phyloP scores from a whole-genome alignment of 2,113 vertebrate genomes.

The Shinisaurus crocodilurus region DNA sequence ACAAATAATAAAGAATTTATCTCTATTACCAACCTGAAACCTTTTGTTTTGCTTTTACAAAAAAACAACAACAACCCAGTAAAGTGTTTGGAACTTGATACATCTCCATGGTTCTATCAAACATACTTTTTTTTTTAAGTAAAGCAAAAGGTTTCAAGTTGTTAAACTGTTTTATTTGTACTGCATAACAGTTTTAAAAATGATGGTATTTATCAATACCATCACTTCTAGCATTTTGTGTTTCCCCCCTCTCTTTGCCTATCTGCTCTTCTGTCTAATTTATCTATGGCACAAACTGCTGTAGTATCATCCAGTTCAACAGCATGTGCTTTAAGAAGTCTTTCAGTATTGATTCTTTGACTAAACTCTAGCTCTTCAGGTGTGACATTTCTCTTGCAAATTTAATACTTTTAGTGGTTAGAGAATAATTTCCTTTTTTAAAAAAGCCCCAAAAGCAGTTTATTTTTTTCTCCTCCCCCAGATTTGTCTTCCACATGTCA shows the following conservation, averaged over 20 bases:
- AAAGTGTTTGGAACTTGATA: background rate
- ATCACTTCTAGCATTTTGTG: background rate
- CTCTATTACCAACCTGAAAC: background rate
- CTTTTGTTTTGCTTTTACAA: background rate
- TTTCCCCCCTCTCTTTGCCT: background rate
- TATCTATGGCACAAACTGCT: background rate
- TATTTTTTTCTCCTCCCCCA: background rate
- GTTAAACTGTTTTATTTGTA: background rate
- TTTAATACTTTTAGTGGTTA: conserved; percentile 33
- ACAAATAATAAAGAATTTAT: background rate
- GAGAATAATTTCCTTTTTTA: background rate
- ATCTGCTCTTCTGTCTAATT: background rate
- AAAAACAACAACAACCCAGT: no score
- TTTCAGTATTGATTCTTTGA: conserved; percentile 26
- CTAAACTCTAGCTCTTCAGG: background rate
- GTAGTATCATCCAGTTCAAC: background rate
- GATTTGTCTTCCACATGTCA: background rate
- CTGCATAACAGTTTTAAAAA: background rate
- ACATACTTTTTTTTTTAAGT: background rate
- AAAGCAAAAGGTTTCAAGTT: background rate
- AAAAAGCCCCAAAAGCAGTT: background rate
- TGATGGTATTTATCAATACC: background rate
- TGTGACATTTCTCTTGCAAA: conserved; percentile 16
- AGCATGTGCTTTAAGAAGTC: conserved; percentile 15
- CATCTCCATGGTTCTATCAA: background rate